Evolutionary conservation across 2,113 vertebrate genomes (phyloP), one percentile per base, ranked within the genome.

Genomic region (Erinaceus europaeus): DNA sequence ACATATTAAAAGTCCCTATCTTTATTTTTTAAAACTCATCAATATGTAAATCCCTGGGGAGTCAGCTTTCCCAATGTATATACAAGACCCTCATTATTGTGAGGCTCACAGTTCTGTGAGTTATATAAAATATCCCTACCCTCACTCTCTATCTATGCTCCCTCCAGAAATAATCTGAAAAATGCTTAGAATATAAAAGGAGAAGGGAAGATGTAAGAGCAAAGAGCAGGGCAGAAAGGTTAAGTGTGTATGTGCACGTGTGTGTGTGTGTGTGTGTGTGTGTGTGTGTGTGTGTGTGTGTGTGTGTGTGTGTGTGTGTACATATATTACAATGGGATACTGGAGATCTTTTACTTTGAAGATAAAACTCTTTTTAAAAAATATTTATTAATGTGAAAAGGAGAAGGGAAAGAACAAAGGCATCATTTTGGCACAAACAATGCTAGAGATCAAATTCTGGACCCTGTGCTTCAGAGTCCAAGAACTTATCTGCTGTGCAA

Each of bases 21-120:
- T 74, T 90, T 71, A 48, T 52, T 80, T 50, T 23, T 69, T 76
- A 86, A 76, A 88, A 40, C 52, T 80, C 55, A 93, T 92, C 71
- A 88, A 55, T 59, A 79, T 88, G 68, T 79, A 75, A 57, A 42
- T 18, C 68, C 27, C 27, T 57, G 42, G 34, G 18, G 53, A 46
- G 53, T 23, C 38, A 44, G 12, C 65, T 90, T 64, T 90, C 38
- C 52, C 48, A 52, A 6, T 62, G 53, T 76, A 18, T 88, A 40
- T 7, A 69, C 27, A 11, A 80, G 25, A 25, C 14, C 82, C 88
- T 90, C 34, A 67, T 53, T 87, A 71, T 50, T 34, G 48, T 69
- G 59, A 88, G 38, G 64, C 67, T 76, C 62, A 69, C 27, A 84
- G 46, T 80, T 93, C 1, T 1, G 36, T 46, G 73, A 81, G 27